These are phyloP conservation scores for Callocephalon fimbriatum DNA, from an alignment of 2,113 vertebrate species.

Conservation along the genomic window DNA sequence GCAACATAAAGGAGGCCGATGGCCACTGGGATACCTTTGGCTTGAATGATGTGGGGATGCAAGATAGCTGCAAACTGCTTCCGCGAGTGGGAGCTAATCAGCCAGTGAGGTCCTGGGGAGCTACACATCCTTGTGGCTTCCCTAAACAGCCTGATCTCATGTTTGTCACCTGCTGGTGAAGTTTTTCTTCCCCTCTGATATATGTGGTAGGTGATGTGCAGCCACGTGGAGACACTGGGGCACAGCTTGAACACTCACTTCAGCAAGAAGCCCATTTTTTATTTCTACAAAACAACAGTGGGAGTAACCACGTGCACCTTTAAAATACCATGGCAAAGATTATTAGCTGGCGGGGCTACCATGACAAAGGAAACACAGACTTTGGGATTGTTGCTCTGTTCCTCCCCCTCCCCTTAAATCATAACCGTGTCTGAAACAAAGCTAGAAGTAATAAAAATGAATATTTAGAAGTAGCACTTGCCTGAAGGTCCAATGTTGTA, in stretches of 20 bases:
- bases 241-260: neutral
- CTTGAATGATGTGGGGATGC: fast-evolving
- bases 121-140: neutral
- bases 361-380: neutral
- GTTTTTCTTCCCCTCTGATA: neutral
- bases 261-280: neutral
- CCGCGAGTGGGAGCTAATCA: fast-evolving
- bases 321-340: neutral
- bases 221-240: neutral
- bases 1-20: neutral
- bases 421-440: neutral
- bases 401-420: neutral
- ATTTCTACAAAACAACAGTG: neutral
- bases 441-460: neutral
- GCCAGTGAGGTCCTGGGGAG: neutral
- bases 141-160: neutral
- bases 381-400: neutral
- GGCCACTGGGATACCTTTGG: neutral
- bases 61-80: neutral
- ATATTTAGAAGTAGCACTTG: neutral
- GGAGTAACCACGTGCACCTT: neutral
- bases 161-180: neutral
- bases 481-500: neutral
- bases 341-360: neutral
- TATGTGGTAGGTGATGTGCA: fast-evolving